Evolutionary conservation across 2,888 invertebrate genomes (phyloP).

Genomic region (Plagiodera versicolora): DNA sequence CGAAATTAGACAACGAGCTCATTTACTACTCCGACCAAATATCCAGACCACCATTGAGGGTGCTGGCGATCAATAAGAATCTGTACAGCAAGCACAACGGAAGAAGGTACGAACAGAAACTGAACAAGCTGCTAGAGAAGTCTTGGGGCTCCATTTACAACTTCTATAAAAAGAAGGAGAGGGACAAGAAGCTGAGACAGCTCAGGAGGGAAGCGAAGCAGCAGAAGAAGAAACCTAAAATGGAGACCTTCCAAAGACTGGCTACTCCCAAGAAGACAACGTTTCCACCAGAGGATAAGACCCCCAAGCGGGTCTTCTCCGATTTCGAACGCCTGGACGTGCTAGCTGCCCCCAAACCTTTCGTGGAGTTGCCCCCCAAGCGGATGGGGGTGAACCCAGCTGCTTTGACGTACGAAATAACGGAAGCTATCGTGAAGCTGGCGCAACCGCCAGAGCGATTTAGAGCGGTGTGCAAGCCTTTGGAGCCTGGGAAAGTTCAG

Average conservation of each 20-base stretch:
- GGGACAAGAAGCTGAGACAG: slow-evolving; percentile 28
- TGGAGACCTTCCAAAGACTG: slow-evolving; percentile 16
- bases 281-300: slow-evolving; percentile 25
- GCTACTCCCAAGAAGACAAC: slow-evolving; percentile 32
- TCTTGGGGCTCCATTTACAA: slow-evolving; percentile 43
- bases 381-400: slow-evolving; percentile 29
- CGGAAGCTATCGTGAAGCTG: slow-evolving; percentile 35
- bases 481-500: slow-evolving; percentile 36
- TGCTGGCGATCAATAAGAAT: slow-evolving; percentile 27
- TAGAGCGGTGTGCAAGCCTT: slow-evolving; percentile 30
- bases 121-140: slow-evolving; percentile 32
- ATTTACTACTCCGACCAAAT: slow-evolving; percentile 37
- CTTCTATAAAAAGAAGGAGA: slow-evolving; percentile 38
- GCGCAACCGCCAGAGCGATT: slow-evolving; percentile 32
- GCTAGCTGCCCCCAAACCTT: slow-evolving; percentile 36
- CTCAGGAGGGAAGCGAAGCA: slow-evolving; percentile 5
- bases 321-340: slow-evolving; percentile 31
- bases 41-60: slow-evolving; percentile 33
- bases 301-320: slow-evolving; percentile 31
- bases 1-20: slow-evolving; percentile 23
- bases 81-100: slow-evolving; percentile 19
- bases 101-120: slow-evolving; percentile 21
- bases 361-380: slow-evolving; percentile 26
- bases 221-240: slow-evolving; percentile 10
- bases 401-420: slow-evolving; percentile 37